Percentiles rank a stretch among this genome's conserved stretches.
These are phyloP conservation scores for Caradrina clavipalpis DNA, from an alignment of 2,888 invertebrate species.

Conservation along the genomic window DNA sequence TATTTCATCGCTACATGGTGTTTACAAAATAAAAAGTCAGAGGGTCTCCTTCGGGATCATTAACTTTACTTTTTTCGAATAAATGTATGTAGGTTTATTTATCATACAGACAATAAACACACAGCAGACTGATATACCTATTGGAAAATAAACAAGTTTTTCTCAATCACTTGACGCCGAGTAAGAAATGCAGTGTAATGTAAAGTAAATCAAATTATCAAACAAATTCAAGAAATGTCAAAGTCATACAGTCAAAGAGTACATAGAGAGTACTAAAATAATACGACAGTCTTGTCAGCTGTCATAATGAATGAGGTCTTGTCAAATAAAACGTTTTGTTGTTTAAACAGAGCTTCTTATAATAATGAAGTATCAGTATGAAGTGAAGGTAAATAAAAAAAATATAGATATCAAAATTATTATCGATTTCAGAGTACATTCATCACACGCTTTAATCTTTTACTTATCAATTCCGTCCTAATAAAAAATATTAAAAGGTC, in stretches of 20 bases:
- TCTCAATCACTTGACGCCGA: background rate
- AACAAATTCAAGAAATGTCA: constrained; percentile 25
- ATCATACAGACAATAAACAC: background rate
- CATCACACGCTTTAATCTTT: background rate
- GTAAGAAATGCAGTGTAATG: background rate
- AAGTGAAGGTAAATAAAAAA: background rate
- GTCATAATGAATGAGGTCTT: background rate
- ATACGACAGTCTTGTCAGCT: no score
- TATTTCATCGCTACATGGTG: background rate
- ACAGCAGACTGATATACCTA: constrained; percentile 20
- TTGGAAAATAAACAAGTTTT: constrained; percentile 9
- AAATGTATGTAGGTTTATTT: background rate
- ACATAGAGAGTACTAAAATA: no score
- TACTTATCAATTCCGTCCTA: background rate
- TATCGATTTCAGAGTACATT: background rate
- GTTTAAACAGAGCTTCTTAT: no score
- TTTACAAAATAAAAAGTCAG: background rate
- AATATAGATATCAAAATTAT: background rate
- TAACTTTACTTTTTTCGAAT: background rate
- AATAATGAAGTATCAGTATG: no score
- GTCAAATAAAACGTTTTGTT: constrained; percentile 32
- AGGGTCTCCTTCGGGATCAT: background rate
- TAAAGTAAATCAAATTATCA: no score
- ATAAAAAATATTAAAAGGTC: background rate
- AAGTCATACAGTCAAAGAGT: background rate